Conservation (phyloP, 2,797 vertebrate species). For the Coilia nasus region DNA sequence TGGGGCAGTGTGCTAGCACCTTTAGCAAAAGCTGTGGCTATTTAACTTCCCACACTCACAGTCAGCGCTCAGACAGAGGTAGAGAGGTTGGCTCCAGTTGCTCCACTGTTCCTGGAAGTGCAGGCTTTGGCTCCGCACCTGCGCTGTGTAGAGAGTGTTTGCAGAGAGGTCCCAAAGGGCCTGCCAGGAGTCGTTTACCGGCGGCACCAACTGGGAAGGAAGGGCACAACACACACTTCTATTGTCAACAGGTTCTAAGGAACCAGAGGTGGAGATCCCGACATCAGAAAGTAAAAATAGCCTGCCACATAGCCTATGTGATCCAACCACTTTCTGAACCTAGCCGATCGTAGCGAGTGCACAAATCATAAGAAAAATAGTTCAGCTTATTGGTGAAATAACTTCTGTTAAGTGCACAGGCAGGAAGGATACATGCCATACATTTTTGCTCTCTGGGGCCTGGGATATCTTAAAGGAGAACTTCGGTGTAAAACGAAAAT, state of each 20-base stretch:
- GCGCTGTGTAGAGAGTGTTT: conserved; percentile 69
- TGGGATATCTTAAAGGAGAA: too few species aligned
- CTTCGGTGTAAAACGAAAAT: too few species aligned
- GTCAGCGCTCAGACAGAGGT: conserved; percentile 67
- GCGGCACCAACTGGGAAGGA: conserved; percentile 67
- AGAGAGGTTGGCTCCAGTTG: conserved; percentile 80
- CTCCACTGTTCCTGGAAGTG: conserved; percentile 80
- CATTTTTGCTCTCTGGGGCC: too few species aligned
- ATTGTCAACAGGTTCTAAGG: neutral
- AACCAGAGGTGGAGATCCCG: neutral
- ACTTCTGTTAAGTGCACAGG: too few species aligned
- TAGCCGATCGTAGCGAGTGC: too few species aligned
- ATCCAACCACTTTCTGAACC: too few species aligned
- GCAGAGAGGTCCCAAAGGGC: conserved; percentile 68
- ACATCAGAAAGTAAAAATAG: too few species aligned
- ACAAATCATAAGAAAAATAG: too few species aligned
- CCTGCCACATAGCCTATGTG: too few species aligned
- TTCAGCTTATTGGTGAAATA: too few species aligned
- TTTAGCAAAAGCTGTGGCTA: neutral
- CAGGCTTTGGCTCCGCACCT: conserved; percentile 75
- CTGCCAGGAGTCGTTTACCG: conserved; percentile 61
- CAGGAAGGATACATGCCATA: too few species aligned
- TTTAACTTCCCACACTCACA: conserved; percentile 65
- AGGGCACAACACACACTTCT: neutral
- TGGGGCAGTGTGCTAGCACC: too few species aligned